A percentile compares a stretch with the other conserved stretches of the same genome.
These are phyloP conservation scores for Meteorus cinctellus DNA, from an alignment of 2,888 invertebrate species.

Conservation along the genomic window DNA sequence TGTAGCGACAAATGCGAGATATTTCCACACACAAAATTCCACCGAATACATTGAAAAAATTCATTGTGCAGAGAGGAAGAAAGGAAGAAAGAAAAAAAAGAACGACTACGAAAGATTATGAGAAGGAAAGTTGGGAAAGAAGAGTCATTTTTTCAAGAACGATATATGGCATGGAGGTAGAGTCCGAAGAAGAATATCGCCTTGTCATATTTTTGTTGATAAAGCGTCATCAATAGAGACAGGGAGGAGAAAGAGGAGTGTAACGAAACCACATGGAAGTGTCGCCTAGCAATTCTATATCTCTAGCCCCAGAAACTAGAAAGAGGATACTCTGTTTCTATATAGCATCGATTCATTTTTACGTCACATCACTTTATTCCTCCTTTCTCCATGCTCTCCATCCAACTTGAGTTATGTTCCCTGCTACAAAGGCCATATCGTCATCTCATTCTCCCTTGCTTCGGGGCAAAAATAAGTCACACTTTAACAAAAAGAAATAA, in stretches of 20 bases:
- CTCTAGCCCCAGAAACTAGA: background rate
- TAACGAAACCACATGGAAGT: background rate
- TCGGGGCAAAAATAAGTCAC: background rate
- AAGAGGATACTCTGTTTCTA: background rate
- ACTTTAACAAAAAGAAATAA: background rate
- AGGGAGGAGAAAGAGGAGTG: background rate
- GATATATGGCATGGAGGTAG: background rate
- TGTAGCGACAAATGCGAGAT: background rate
- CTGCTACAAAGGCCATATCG: background rate
- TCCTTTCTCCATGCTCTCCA: background rate
- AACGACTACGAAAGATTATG: no score
- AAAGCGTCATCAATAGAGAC: background rate
- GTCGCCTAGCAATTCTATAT: constrained; percentile 13
- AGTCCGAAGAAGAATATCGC: background rate
- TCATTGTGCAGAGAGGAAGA: background rate
- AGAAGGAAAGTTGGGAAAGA: background rate
- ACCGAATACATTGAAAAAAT: background rate
- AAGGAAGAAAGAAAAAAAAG: background rate
- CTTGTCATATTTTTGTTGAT: background rate
- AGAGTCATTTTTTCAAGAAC: background rate
- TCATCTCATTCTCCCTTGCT: background rate
- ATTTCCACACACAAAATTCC: background rate
- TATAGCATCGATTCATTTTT: constrained; percentile 12
- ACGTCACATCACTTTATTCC: background rate
- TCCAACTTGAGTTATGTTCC: background rate